Conservation (phyloP, 2,113 vertebrate species). For the Erythrolamprus reginae region DNA sequence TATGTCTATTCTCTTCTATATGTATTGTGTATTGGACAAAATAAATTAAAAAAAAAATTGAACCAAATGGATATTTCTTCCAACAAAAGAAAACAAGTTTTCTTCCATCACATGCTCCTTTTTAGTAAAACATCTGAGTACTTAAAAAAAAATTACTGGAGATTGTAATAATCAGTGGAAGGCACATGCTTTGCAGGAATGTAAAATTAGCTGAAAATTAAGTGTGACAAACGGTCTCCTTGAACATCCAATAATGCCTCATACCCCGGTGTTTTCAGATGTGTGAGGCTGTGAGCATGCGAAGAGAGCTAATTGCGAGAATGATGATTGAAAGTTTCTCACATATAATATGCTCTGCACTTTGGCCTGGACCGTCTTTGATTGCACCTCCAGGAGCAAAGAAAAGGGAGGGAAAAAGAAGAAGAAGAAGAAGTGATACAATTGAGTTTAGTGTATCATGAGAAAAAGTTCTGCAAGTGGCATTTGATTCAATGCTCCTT, state of each 20-base stretch:
- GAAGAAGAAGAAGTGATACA: constrained; percentile 44
- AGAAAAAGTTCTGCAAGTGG: not conserved
- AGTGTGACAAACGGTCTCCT: constrained; percentile 50
- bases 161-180: constrained; percentile 34
- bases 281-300: constrained; percentile 40
- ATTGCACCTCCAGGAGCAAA: constrained; percentile 45
- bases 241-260: constrained; percentile 54
- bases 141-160: not conserved
- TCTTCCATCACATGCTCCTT: not conserved
- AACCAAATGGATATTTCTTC: no score
- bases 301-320: constrained; percentile 51
- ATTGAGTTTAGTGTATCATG: constrained; percentile 16
- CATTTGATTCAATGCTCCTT: not conserved
- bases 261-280: constrained; percentile 55
- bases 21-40: no score
- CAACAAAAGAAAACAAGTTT: not conserved
- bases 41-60: no score
- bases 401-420: constrained; percentile 29
- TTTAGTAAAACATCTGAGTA: not conserved
- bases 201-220: constrained; percentile 58
- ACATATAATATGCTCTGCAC: constrained; percentile 47
- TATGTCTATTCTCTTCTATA: no score
- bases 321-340: constrained; percentile 57
- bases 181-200: constrained; percentile 44
- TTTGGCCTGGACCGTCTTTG: constrained; percentile 45